Evolutionary conservation across 2,888 invertebrate species (phyloP), one percentile per base, ranked within the genome.

Genomic region (Pandemis heparana): DNA sequence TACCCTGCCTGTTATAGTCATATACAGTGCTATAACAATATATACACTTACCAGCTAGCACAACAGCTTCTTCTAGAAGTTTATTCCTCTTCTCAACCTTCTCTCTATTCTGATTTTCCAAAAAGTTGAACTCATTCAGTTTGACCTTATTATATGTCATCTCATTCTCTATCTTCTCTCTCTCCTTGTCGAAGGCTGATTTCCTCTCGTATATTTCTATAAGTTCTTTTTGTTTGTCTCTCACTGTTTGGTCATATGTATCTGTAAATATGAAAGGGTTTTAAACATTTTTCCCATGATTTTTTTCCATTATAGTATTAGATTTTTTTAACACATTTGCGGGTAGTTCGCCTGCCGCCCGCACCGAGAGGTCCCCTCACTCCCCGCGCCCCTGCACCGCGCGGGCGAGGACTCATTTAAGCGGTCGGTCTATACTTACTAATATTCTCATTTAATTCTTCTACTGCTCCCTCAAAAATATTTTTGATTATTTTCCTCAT

Each of bases 391-490:
- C n/a, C n/a, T n/a, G n/a, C n/a, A n/a, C n/a, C n/a, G n/a, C n/a
- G n/a, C n/a, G n/a, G n/a, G n/a, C n/a, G n/a, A n/a, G n/a, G n/a
- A n/a, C n/a, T n/a, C n/a, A n/a, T n/a, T n/a, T n/a, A n/a, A n/a
- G n/a, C n/a, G n/a, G n/a, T n/a, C n/a, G n/a, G n/a, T n/a, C n/a
- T n/a, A n/a, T n/a, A 80, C 88, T 85, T 87, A 86, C 92, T 82
- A 72, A 97, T 95, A 82, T 95, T 95, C 74, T 92, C 85, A 78
- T 95, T 86, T 48, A 98, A 87, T 80, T 97, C 96, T 56, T 95
- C 93, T 77, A 95, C 95, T 16, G 95, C 91, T 0, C 97, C 97
- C 83, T 94, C 89, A 90, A 96, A 96, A 32, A 95, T 75, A 73
- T 95, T 95, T 77, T 95, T 94, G 63, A 97, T 96, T 18, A 92